Evolutionary conservation across 2,113 vertebrate genomes (phyloP), one percentile per base, ranked within the genome.

Genomic region (Naja naja): DNA sequence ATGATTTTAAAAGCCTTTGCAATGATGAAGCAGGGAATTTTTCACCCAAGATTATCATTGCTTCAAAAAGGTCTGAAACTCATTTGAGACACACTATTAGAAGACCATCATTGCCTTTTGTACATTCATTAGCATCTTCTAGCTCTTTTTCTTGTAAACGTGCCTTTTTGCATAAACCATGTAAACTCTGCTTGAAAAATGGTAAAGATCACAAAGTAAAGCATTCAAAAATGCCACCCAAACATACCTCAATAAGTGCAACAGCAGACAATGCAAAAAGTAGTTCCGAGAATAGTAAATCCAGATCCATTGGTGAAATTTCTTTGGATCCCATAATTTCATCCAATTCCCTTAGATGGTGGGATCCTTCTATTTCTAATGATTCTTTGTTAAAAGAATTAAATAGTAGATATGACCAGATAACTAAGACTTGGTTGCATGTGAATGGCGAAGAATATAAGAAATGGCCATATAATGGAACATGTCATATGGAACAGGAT

Each of bases 351-450:
- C 96, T 99, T 87, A 98, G 97, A 94, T 99, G 99, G 99, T 99
- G 99, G 99, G 97, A 98, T 94, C 94, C 97, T 91, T 99, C 98
- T 22, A 95, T 98, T 81, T 98, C 99, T 88, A 98, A 97, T 34
- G 98, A 98, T 87, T 97, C 97, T 45, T 96, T 99, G 94, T 97
- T 98, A 95, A 97, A 98, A 96, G 98, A 99, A 95, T 96, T 99
- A 85, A 98, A 98, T 93, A 97, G 97, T 91, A 97, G 98, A 95
- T 99, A 99, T 96, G 97, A 98, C 88, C 97, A 98, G 88, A 98
- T 99, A 94, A 98, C 98, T 91, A 98, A 98, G 94, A 98, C 98
- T 18, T 99, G 99, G 99, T 98, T 99, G 85, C 98, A 97, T 74
- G 98, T 98, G 88, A 95, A 96, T 93, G 94, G 96, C 43, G 98